Evolutionary conservation across 2,797 vertebrate species (phyloP).

Genomic region (Tenualosa thibaudeaui): DNA sequence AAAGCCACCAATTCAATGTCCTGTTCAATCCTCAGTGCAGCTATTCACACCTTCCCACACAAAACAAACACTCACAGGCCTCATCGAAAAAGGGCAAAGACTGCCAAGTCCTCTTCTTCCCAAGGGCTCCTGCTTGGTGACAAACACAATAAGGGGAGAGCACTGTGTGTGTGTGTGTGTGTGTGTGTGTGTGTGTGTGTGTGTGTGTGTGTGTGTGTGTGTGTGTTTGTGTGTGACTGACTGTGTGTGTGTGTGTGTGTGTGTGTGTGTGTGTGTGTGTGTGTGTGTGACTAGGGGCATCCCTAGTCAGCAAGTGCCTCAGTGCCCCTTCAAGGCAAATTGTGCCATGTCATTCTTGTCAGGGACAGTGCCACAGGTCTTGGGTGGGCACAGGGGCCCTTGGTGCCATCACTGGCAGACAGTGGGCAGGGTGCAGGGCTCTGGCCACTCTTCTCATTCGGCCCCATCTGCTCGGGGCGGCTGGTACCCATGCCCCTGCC

Average conservation of each 20-base stretch:
- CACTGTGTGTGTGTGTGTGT: too few relatives aligned
- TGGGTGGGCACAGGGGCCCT: background rate
- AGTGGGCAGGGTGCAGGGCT: background rate
- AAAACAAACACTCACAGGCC: background rate
- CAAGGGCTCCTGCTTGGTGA: background rate
- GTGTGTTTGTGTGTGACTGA: background rate
- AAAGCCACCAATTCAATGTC: background rate
- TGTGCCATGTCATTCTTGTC: constrained; percentile 13
- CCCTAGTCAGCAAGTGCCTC: background rate
- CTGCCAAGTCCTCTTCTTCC: background rate
- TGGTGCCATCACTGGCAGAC: constrained; percentile 1
- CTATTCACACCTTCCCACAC: constrained; percentile 13
- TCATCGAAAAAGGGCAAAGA: background rate
- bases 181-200: constrained; percentile 9
- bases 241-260: background rate
- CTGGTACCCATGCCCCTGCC: background rate
- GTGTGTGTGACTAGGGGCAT: background rate
- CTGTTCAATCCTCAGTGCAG: background rate
- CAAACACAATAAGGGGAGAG: background rate
- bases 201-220: constrained; percentile 12
- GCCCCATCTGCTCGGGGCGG: background rate
- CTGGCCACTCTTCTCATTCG: background rate
- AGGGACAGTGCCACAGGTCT: background rate
- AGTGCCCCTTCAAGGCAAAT: background rate
- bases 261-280: constrained; percentile 11